A percentile compares a stretch with the other conserved stretches of the same genome.
phyloP scores from a whole-genome alignment of 1,140 invertebrate species.

The Drosophila quadrilineata region DNA sequence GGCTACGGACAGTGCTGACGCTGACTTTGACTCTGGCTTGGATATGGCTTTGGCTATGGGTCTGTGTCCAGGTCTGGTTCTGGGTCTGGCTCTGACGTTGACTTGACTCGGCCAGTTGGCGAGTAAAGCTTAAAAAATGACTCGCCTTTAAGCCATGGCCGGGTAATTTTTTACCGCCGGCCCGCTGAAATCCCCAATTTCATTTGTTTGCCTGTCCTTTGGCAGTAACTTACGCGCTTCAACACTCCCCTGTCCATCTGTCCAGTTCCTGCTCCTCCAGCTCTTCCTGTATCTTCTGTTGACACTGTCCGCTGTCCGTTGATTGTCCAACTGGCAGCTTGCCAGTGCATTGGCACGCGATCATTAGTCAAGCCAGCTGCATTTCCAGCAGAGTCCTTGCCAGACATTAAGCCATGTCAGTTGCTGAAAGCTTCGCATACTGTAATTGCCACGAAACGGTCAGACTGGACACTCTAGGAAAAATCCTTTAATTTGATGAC shows the following conservation, averaged over 20 bases:
- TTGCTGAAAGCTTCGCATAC: conserved; percentile 48
- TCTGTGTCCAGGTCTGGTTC: too few species aligned
- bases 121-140: conserved; percentile 59
- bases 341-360: conserved; percentile 67
- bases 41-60: too few species aligned
- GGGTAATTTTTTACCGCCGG: neutral
- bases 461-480: neutral
- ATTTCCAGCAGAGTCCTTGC: neutral
- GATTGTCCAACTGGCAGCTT: conserved; percentile 50
- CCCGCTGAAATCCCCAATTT: conserved; percentile 29
- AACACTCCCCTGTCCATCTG: conserved; percentile 7
- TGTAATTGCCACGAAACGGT: conserved; percentile 39
- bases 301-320: conserved; percentile 14
- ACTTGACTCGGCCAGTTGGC: conserved; percentile 23
- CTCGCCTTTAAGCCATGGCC: conserved; percentile 12
- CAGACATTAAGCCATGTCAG: conserved; percentile 35
- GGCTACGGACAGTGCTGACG: conserved; percentile 15
- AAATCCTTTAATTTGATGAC: neutral
- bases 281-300: too few species aligned
- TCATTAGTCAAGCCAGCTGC: conserved; percentile 63
- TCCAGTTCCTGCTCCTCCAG: neutral
- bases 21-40: too few species aligned
- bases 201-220: conserved; percentile 52
- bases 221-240: conserved; percentile 45
- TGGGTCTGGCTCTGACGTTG: too few species aligned